Percentiles rank a stretch among this genome's conserved stretches.
These are phyloP conservation scores for Cotesia typhae DNA, from an alignment of 1,140 invertebrate genomes.

Conservation along the genomic window DNA sequence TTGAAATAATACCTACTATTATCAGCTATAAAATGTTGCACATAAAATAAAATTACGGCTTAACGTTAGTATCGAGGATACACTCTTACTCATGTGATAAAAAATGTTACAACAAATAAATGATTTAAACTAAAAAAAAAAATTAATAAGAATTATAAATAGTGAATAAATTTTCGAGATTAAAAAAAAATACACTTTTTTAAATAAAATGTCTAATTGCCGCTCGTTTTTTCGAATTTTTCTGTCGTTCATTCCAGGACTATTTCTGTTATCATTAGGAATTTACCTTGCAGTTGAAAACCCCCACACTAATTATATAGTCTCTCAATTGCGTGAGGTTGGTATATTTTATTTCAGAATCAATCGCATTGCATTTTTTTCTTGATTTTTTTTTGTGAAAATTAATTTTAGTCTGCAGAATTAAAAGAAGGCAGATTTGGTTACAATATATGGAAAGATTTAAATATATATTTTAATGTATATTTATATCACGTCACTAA, in stretches of 20 bases:
- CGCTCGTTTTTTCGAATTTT: background rate
- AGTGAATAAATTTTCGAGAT: no score
- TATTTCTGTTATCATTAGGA: conserved; percentile 28
- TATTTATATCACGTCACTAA: conserved; percentile 46
- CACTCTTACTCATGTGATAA: no score
- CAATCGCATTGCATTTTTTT: background rate
- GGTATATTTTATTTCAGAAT: conserved; percentile 8
- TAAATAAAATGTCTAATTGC: no score
- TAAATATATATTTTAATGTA: conserved; percentile 33
- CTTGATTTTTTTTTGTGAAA: background rate
- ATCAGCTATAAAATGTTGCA: no score
- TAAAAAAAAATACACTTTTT: no score
- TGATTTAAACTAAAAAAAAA: no score
- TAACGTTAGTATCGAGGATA: no score
- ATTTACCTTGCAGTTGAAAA: conserved; percentile 23
- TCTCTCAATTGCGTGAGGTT: conserved; percentile 22
- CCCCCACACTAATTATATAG: conserved; percentile 26
- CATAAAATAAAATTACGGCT: no score
- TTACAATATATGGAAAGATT: conserved; percentile 22
- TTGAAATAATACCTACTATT: no score
- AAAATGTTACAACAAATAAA: no score
- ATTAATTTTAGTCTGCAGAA: conserved; percentile 18
- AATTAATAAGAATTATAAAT: no score
- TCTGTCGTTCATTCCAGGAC: conserved; percentile 28
- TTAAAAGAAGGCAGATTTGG: conserved; percentile 27